These are phyloP conservation scores for Bursaphelenchus okinawaensis DNA, from an alignment of 2,888 invertebrate species.

Conservation along the genomic window DNA sequence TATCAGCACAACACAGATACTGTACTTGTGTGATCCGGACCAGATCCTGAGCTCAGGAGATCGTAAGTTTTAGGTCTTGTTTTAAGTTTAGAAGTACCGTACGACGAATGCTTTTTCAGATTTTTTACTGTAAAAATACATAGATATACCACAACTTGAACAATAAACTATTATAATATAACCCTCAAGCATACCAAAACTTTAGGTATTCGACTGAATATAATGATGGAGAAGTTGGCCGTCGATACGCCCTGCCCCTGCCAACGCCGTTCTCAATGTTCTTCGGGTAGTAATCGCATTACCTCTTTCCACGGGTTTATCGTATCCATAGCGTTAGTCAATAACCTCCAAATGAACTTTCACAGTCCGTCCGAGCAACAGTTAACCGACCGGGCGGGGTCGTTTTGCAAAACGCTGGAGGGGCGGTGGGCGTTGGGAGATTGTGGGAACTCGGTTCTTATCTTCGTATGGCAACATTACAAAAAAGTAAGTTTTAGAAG, in stretches of 20 bases:
- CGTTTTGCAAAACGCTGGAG: constrained; percentile 50
- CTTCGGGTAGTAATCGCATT: constrained; percentile 22
- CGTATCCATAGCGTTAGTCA: constrained; percentile 54
- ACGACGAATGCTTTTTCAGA: not conserved
- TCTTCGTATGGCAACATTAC: constrained; percentile 57
- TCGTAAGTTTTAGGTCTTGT: constrained; percentile 36
- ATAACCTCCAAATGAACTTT: constrained; percentile 54
- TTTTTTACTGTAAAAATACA: too few species aligned
- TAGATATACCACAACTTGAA: too few species aligned
- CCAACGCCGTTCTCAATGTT: constrained; percentile 52
- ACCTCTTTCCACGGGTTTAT: constrained; percentile 54
- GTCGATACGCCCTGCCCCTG: constrained; percentile 53
- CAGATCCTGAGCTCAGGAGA: constrained; percentile 52
- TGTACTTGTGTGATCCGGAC: constrained; percentile 57
- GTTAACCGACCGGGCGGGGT: constrained; percentile 50
- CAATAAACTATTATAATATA: not conserved
- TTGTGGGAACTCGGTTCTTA: constrained; percentile 56
- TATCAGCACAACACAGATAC: constrained; percentile 31
- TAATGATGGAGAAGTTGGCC: constrained; percentile 44
- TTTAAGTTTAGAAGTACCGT: not conserved
- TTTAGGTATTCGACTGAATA: constrained; percentile 44
- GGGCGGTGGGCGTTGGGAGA: constrained; percentile 58
- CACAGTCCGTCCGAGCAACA: constrained; percentile 55
- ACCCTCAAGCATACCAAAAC: too few species aligned
- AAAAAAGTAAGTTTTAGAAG: constrained; percentile 41